Percentiles rank a stretch among this genome's conserved stretches.
These are phyloP conservation scores for Hippocampus barbouri DNA, from an alignment of 2,113 vertebrate genomes.

Conservation along the genomic window DNA sequence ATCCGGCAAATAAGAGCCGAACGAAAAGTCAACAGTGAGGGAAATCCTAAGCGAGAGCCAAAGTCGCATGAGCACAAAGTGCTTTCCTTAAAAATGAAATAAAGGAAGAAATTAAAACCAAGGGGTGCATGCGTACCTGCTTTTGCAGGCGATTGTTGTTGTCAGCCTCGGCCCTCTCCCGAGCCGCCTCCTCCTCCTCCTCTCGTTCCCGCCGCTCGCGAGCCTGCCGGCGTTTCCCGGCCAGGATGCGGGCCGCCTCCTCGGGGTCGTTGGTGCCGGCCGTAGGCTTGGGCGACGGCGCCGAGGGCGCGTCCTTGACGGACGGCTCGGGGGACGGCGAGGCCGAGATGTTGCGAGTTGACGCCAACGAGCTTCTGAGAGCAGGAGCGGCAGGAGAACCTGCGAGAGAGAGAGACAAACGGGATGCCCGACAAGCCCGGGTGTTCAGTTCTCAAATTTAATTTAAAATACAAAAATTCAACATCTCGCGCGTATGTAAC, in stretches of 20 bases:
- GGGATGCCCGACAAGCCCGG: neutral
- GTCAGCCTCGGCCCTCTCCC: constrained; percentile 77
- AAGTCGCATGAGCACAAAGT: no score
- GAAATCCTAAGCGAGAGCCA: no score
- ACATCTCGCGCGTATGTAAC: no score
- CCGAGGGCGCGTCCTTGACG: constrained; percentile 18
- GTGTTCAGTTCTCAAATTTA: no score
- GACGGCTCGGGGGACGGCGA: no score
- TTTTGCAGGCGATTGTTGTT: constrained; percentile 84
- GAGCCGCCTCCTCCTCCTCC: constrained; percentile 80
- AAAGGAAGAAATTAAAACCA: no score
- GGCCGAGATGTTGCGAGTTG: neutral
- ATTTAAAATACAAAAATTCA: no score
- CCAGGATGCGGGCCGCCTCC: constrained; percentile 84
- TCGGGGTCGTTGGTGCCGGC: constrained; percentile 88
- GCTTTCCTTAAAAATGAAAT: no score
- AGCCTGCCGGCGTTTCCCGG: constrained; percentile 88
- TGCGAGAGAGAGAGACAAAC: constrained; percentile 14
- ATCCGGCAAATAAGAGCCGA: constrained; percentile 16
- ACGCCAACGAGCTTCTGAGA: constrained; percentile 35
- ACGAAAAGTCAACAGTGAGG: no score
- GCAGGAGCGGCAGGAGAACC: constrained; percentile 55
- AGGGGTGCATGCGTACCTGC: constrained; percentile 73
- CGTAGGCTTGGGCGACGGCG: constrained; percentile 75
- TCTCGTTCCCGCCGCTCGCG: constrained; percentile 89